These are phyloP conservation scores for Baccha elongata DNA, from an alignment of 2,888 invertebrate species.

Conservation along the genomic window DNA sequence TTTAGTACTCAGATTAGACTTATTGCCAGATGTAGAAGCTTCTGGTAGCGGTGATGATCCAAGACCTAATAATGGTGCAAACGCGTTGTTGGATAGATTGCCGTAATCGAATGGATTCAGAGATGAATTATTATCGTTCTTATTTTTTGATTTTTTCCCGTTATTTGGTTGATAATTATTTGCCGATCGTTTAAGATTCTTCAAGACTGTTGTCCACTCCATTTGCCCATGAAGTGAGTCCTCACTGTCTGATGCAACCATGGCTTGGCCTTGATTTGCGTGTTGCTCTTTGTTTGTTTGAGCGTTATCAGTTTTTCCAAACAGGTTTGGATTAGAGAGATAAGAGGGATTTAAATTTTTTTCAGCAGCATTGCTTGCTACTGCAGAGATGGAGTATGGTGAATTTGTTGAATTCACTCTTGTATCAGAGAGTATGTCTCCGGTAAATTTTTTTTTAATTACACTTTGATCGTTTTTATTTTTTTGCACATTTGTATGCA, in stretches of 20 bases:
- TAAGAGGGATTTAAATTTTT: not conserved
- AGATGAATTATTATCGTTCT: not conserved
- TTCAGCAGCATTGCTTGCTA: not conserved
- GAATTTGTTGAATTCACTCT: not conserved
- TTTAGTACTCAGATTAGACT: not conserved
- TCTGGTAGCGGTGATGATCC: not conserved
- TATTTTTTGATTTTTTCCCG: constrained; percentile 1
- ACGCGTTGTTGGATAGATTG: not conserved
- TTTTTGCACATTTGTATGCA: not conserved
- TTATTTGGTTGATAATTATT: not conserved
- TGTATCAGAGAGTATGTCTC: constrained; percentile 10
- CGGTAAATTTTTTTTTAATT: not conserved
- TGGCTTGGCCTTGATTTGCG: constrained; percentile 1
- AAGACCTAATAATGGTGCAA: not conserved
- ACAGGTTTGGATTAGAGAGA: not conserved
- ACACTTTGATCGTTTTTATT: not conserved
- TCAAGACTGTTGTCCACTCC: constrained; percentile 8
- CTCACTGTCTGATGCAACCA: not conserved
- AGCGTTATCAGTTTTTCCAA: not conserved
- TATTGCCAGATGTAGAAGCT: not conserved
- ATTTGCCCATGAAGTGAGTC: not conserved
- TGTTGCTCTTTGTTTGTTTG: not conserved
- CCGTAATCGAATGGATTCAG: not conserved
- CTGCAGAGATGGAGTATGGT: not conserved
- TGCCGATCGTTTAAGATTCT: constrained; percentile 6